Base-by-base conservation (phyloP, 2,113 vertebrate genomes). In the Marmota monax region DNA sequence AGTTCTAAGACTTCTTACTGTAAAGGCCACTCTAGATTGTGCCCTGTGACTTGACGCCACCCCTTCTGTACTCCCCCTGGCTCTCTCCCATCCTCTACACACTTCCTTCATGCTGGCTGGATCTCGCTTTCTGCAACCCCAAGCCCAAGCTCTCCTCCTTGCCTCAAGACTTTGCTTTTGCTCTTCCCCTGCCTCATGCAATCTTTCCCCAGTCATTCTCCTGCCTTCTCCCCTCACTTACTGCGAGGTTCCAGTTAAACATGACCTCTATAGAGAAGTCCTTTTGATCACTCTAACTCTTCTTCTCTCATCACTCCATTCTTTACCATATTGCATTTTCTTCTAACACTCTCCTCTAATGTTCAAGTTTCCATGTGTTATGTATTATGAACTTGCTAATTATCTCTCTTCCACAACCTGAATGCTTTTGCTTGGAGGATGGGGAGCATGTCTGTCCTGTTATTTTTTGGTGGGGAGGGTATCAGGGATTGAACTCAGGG, bases 51-150 rank as follows among this genome's bases (percentile, higher is more conserved):
- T 16, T 3, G 32, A 53, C 13, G 39, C 61, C 34, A 63, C 22
- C 29, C 0, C 56, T 39, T 78, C 65, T 65, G 2, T 3, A 4
- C 18, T 67, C 48, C 23, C 69, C 5, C 5, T 7, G 0, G 0
- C 56, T 74, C 70, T 73, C 80, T 58, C 25, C 17, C 51, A 61
- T 7, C 13, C 45, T 20, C 56, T 69, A 14, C 39, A 82, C 63
- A 17, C n/a, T 61, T 37, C 67, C n/a, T 82, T 88, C 72, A 7
- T 2, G 9, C 61, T 5, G 17, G 23, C 61, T 76, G 90, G 67
- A 63, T 72, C 70, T 58, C 17, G 48, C 25, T 61, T 65, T 90
- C 61, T 85, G 73, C 72, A 65, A 20, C 23, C 29, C 48, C 65
- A 77, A 51, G 11, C 42, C 42, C 32, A 27, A 11, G 37, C 23